Percentiles rank a stretch among this genome's conserved stretches.
These are phyloP conservation scores for Anableps anableps DNA, from an alignment of 2,797 vertebrate genomes.

Conservation along the genomic window DNA sequence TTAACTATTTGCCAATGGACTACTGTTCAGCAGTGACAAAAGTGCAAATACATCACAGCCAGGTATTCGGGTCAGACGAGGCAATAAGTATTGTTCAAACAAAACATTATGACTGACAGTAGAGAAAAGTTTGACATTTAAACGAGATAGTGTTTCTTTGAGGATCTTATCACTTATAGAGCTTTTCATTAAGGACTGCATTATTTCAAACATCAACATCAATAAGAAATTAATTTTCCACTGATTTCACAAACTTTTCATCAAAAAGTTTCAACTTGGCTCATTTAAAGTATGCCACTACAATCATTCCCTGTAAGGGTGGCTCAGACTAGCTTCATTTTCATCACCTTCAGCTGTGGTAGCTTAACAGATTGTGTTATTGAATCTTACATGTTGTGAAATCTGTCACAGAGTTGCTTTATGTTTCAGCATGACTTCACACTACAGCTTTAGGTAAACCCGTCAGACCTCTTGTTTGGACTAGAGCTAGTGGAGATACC, in stretches of 20 bases:
- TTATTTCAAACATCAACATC: background rate
- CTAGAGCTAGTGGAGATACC: constrained; percentile 9
- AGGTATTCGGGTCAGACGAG: constrained; percentile 10
- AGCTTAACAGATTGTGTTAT: constrained; percentile 58
- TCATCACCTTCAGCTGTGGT: constrained; percentile 41
- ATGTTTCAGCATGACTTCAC: constrained; percentile 14
- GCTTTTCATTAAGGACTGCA: background rate
- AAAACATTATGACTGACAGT: background rate
- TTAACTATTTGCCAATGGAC: constrained; percentile 52
- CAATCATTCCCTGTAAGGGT: constrained; percentile 10
- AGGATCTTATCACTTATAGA: background rate
- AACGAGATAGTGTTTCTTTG: background rate
- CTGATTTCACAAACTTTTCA: background rate
- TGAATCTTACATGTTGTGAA: constrained; percentile 51
- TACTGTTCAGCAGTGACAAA: constrained; percentile 27
- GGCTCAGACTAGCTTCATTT: constrained; percentile 25
- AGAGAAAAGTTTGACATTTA: background rate
- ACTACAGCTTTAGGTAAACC: constrained; percentile 4
- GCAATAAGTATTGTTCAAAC: background rate
- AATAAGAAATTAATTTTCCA: background rate
- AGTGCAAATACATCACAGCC: background rate
- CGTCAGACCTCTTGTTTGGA: background rate
- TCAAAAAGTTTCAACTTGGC: background rate
- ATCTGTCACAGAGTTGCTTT: constrained; percentile 23
- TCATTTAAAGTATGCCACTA: constrained; percentile 12